Base-by-base conservation (phyloP, 1,140 invertebrate genomes). In the Pseudomyrmex sp. region DNA sequence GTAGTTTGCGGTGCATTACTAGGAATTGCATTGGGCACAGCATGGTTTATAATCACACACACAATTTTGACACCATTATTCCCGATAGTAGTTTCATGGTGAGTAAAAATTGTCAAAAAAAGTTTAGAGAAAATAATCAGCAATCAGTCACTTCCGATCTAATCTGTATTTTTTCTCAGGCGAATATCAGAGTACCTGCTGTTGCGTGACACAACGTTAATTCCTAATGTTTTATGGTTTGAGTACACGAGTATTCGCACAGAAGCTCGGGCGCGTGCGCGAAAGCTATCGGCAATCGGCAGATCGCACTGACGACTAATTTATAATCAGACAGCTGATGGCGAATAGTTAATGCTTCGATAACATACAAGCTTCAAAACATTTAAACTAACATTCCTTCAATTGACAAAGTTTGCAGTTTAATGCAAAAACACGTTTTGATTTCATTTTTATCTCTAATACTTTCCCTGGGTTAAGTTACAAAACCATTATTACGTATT, bases 141-240 rank as follows among this genome's bases (percentile, higher is more conserved):
- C 18, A 2, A 23, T 46, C 0, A 54, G 26, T 4, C 2, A 48
- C 48, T 8, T n/a, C 15, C n/a, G 48, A 59, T 73, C n/a, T 46
- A 77, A 63, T n/a, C 62, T 65, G 20, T 63, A 18, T 56, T 72
- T 18, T 54, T 91, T 92, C 96, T 62, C 93, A 98, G 98, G 96
- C 97, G 96, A 94, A 95, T 98, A 90, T 98, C 97, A 76, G 98
- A 99, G 95, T 96, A 98, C 91, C 93, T 98, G 82, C 96, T 99
- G 94, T 94, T 99, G 83, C 95, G 98, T 87, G 98, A 99, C 90
- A 98, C 98, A 62, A 98, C 98, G 8, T 94, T 98, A 46, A 99
- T 99, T 93, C 98, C 98, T 13, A 98, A 99, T 92, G 97, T 99
- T 8, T 92, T 99, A 75, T 99, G 98, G 98, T 99, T 99, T 92